Evolutionary conservation across 2,113 vertebrate genomes (phyloP), one percentile per base, ranked within the genome.

Genomic region (Melozone crissalis): DNA sequence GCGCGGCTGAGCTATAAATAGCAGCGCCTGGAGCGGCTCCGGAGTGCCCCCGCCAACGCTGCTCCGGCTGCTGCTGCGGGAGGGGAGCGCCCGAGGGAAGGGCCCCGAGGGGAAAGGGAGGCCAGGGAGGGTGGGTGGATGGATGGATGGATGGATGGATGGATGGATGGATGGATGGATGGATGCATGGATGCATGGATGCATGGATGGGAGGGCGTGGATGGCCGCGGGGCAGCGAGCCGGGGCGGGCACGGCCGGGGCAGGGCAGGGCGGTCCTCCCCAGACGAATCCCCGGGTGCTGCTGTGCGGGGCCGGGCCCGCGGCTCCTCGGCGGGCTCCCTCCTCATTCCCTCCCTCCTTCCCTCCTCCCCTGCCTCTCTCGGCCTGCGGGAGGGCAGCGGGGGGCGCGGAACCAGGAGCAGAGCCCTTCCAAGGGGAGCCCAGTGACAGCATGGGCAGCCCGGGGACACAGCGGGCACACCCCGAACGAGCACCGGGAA

Each of bases 391-490:
- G 26, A 19, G n/a, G 47, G 35, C 39, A 7, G 63, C 9, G 21
- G 18, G 35, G 28, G 24, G 35, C 9, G 7, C 12, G 3, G 62
- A n/a, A 10, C 4, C 33, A 2, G 39, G 44, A 54, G 23, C n/a
- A 15, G 24, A 47, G 44, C 44, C 10, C 23, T 35, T 17, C 44
- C 20, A 4, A 5, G 44, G 7, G 14, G 22, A 5, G 43, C 57
- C 26, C 28, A 0, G 63, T 1, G 72, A 2, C 43, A 13, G 43
- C 10, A 0, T 0, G 26, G 79, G 28, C 62, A 22, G 13, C 20
- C 5, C 3, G 6, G 69, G 26, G 19, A 6, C 26, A 4, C 51
- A 10, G 74, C 11, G 8, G 47, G 23, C 10, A n/a, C 31, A 13
- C 39, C 9, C 58, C 18, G n/a, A 18, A 8, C 22, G n/a, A 15